Percentiles rank a stretch among this genome's conserved stretches.
These are phyloP conservation scores for Phodopus roborovskii DNA, from an alignment of 2,113 vertebrate genomes.

Conservation along the genomic window DNA sequence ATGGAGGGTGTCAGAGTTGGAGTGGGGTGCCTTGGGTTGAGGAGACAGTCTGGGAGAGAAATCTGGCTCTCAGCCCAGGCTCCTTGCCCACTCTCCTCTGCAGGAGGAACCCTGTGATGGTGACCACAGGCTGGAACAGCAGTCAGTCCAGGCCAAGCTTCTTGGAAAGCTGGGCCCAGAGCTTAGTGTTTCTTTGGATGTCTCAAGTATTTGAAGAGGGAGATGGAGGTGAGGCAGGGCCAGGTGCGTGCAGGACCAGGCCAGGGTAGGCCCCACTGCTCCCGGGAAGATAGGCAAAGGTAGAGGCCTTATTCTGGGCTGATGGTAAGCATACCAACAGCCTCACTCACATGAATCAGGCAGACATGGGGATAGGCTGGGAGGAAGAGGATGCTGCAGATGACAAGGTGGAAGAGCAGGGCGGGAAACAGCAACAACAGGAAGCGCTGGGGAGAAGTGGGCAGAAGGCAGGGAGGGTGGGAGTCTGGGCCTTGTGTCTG, in stretches of 20 bases:
- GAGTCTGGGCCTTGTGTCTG: not conserved
- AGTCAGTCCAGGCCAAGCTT: not conserved
- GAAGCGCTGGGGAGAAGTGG: not conserved
- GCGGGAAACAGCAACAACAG: not conserved
- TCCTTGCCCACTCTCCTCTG: not conserved
- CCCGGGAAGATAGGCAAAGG: not conserved
- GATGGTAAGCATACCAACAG: conserved; percentile 64
- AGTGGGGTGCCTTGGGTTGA: not conserved
- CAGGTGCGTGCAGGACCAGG: rapidly evolving
- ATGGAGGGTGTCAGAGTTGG: not conserved
- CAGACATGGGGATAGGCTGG: not conserved
- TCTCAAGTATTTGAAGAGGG: conserved; percentile 43
- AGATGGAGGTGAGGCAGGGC: not conserved
- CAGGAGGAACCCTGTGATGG: not conserved
- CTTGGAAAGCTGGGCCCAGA: conserved; percentile 26
- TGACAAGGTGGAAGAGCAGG: not conserved
- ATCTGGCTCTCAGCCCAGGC: not conserved
- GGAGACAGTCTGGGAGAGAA: not conserved
- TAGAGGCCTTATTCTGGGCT: conserved; percentile 51
- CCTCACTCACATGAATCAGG: not conserved
- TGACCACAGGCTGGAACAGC: not conserved
- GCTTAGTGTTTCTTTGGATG: conserved; percentile 77
- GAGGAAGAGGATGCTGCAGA: not conserved
- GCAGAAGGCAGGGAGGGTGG: not conserved
- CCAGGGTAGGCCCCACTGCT: not conserved